Conservation (phyloP, 2,797 vertebrate species). For the Micromesistius poutassou region DNA sequence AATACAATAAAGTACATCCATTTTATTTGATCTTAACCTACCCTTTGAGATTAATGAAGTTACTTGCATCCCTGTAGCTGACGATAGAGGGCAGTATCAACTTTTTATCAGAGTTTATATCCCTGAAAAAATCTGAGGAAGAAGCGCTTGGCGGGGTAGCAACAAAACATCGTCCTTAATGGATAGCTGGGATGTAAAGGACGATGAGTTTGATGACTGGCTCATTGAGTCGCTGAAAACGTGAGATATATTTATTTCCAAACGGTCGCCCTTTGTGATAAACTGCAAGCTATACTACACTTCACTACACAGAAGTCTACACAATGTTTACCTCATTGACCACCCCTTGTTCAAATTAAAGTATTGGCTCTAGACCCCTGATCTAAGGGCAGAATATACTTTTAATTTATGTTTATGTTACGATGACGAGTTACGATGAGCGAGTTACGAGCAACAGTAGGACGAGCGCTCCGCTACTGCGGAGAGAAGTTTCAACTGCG, state of each 20-base stretch:
- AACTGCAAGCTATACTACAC: neutral
- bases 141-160: neutral
- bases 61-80: neutral
- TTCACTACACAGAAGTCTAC: neutral
- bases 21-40: neutral
- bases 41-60: neutral
- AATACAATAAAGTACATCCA: neutral
- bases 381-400: no score
- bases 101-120: neutral
- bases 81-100: neutral
- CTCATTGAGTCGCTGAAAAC: slow-evolving; percentile 71
- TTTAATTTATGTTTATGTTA: no score
- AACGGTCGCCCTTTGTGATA: neutral
- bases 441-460: no score
- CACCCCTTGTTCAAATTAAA: neutral
- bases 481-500: no score
- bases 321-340: neutral
- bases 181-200: neutral
- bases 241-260: slow-evolving; percentile 50
- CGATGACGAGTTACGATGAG: no score
- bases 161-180: neutral
- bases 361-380: neutral
- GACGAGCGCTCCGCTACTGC: no score
- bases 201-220: slow-evolving; percentile 56
- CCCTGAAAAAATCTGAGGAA: neutral